Evolutionary conservation across 2,113 vertebrate species (phyloP).

Genomic region (Leucosticte australis): DNA sequence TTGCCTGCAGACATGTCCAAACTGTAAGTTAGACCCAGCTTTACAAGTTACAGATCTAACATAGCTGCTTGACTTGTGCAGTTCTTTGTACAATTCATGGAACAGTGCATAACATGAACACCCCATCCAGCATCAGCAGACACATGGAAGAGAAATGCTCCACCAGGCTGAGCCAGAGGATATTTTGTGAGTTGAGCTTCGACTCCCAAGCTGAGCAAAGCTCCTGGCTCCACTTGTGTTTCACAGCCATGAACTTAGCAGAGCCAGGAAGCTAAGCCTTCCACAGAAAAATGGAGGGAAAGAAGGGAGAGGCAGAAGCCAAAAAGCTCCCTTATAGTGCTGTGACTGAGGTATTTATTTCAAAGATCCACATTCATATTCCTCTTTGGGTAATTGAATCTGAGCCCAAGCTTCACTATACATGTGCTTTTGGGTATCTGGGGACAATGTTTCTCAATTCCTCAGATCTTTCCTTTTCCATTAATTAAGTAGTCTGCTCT

Average conservation of each 20-base stretch:
- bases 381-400: not conserved
- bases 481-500: slow-evolving; percentile 18
- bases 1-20: not conserved
- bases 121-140: not conserved
- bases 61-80: not conserved
- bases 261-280: not conserved
- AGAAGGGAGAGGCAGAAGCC: not conserved
- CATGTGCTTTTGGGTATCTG: not conserved
- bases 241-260: not conserved
- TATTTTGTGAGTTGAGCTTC: not conserved
- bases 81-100: not conserved
- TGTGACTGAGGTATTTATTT: not conserved
- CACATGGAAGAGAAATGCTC: not conserved
- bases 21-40: not conserved
- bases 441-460: not conserved
- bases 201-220: not conserved
- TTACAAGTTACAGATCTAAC: not conserved
- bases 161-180: not conserved
- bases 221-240: not conserved
- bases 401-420: not conserved
- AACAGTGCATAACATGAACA: not conserved
- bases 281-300: not conserved
- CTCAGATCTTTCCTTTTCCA: not conserved
- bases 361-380: not conserved
- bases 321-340: not conserved